These are phyloP conservation scores for Pelusios castaneus DNA, from an alignment of 2,113 vertebrate genomes.

Conservation along the genomic window DNA sequence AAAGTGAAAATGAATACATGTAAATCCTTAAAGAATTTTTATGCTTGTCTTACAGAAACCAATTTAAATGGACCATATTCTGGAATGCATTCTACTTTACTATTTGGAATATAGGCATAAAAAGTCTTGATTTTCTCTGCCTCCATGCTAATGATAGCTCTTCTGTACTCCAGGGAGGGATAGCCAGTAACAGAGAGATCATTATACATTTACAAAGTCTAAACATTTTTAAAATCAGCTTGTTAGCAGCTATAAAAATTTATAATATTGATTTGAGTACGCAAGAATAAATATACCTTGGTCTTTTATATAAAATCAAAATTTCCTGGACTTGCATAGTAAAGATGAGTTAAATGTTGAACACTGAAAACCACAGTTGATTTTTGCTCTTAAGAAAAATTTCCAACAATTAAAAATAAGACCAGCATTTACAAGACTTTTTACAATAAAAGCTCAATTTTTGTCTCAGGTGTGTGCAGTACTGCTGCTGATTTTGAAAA, in stretches of 20 bases:
- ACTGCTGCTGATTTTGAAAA: conserved; percentile 26
- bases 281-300: not conserved
- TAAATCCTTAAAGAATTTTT: not conserved
- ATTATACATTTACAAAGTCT: not conserved
- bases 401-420: not conserved
- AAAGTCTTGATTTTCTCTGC: not conserved
- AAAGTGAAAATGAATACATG: not conserved
- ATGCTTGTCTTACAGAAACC: not conserved
- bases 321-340: not conserved
- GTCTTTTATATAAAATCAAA: not conserved
- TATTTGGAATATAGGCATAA: conserved; percentile 20
- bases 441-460: not conserved
- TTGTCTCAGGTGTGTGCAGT: not conserved
- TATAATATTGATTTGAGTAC: not conserved
- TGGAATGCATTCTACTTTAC: not conserved
- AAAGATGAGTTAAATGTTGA: not conserved
- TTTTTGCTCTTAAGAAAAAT: not conserved
- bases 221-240: not conserved
- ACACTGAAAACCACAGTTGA: not conserved
- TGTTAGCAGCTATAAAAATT: conserved; percentile 18
- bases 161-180: not conserved
- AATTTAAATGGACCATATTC: not conserved
- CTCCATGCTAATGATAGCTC: not conserved
- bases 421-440: not conserved
- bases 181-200: conserved; percentile 19